Base-by-base conservation (phyloP, 2,113 vertebrate species). In the Cairina moschata region DNA sequence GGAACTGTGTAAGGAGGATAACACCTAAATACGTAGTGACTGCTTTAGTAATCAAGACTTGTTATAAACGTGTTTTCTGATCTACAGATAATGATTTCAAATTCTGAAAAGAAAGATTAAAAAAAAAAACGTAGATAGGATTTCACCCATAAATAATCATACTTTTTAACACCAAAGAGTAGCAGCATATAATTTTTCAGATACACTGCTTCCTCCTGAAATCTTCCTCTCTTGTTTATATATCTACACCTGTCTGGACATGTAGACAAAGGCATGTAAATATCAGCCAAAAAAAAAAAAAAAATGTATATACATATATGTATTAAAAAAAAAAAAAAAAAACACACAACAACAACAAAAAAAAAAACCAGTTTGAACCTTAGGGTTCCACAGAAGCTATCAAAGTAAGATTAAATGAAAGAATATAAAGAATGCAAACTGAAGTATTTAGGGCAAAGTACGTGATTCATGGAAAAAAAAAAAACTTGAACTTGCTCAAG, bases 221-320 rank as follows among this genome's bases (percentile, higher is more conserved):
- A 59, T 34, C 13, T 22, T 55, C 14, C 42, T 8, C 7, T 58
- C 17, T 17, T 78, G 7, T 17, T 81, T 55, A 18, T 29, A 46
- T 32, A 8, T 7, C 13, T 71, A 18, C 50, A 52, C 3, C 10
- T 63, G 69, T 13, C 21, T 66, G 20, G 16, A 63, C 23, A 23
- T 38, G 12, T 50, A 17, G 38, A 20, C 59, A 38, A 36, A 72
- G 7, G 8, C 4, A 50, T 55, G 68, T 3, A 52, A 13, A 54
- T 20, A 22, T 17, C 0, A 56, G 1, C 13, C 8, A 46, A 44
- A 67, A n/a, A 29, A 34, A 4, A 29, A 4, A 2, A 0, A 7
- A 56, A 54, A 38, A 38, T 13, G 12, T 40, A 13, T 40, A 40
- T 40, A 40, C 12, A 40, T 40, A 40, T 13, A 40, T 40, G 13